Base-by-base conservation (phyloP, 2,113 vertebrate genomes). In the Pleuronectes platessa region DNA sequence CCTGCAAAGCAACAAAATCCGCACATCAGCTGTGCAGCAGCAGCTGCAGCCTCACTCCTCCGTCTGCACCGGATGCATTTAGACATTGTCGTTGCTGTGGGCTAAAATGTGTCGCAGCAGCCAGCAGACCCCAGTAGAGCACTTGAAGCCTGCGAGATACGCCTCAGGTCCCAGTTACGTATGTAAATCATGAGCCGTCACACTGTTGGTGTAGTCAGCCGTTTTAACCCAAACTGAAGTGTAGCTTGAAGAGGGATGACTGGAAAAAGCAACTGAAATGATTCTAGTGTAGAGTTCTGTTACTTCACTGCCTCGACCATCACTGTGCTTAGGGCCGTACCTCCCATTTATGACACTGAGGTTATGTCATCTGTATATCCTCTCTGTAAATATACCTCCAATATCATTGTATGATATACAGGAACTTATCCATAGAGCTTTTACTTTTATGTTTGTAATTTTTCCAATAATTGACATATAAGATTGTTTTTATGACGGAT, bases 201-300 rank as follows among this genome's bases (percentile, higher is more conserved):
- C 58, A 18, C 40, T 42, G 40, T 21, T 21, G 31, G 4, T 40
- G 61, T 47, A 5, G 42, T 26, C 15, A 11, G 40, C 21, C 47
- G 23, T 64, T 26, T 64, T 26, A 26, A 47, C 24, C 42, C 45
- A 27, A 45, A 31, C 55, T n/a, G 37, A 70, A 70, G 20, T n/a
- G 42, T 13, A 20, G 23, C 63, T 65, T 14, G 10, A 4, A 26
- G 63, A 65, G 27, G 24, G 4, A 27, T 10, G 3, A 31, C 31
- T 31, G 31, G 5, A 27, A 63, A 23, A 49, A 40, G 35, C 4
- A 14, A 40, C 18, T 6, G 18, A 60, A 60, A 31, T 10, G 17
- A 17, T 3, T 31, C 1, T 11, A 15, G 12, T 14, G 55, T 15
- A 56, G 55, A 23, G 12, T 11, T 12, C 54, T 23, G 17, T 51